phyloP scores from a whole-genome alignment of 2,113 vertebrate species.

The Sebastes fasciatus region DNA sequence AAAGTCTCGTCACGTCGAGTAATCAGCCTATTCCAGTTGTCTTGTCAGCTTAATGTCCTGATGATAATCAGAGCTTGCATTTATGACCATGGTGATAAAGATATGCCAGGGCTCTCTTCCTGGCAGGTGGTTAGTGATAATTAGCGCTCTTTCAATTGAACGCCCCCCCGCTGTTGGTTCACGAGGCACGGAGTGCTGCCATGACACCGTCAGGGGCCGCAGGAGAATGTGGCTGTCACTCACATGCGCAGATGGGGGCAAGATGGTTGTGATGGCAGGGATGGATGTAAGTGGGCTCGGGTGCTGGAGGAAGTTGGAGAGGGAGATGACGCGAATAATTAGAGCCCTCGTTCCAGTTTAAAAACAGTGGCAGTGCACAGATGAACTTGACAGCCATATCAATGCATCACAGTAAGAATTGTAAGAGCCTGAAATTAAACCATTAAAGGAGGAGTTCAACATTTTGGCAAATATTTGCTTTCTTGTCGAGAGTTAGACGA shows the following conservation, averaged over 20 bases:
- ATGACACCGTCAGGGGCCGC: constrained; percentile 45
- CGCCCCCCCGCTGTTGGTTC: constrained; percentile 64
- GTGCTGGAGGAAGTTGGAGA: constrained; percentile 26
- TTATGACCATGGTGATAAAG: constrained; percentile 65
- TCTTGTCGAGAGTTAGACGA: background rate
- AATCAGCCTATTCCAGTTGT: constrained; percentile 66
- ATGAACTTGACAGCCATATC: constrained; percentile 34
- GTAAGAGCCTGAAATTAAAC: background rate
- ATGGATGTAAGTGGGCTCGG: constrained; percentile 36
- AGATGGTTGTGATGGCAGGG: constrained; percentile 35
- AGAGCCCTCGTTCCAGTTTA: constrained; percentile 15
- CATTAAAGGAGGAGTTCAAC: background rate
- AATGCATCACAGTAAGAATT: background rate
- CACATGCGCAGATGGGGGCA: constrained; percentile 42
- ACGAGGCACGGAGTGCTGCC: constrained; percentile 72
- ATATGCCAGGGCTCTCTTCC: constrained; percentile 61
- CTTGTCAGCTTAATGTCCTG: constrained; percentile 57
- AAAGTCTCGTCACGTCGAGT: constrained; percentile 39
- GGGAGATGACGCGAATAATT: constrained; percentile 14
- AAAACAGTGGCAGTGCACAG: constrained; percentile 11
- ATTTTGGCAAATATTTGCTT: background rate
- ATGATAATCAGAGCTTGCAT: constrained; percentile 63
- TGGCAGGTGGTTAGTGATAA: constrained; percentile 75
- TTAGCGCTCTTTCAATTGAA: constrained; percentile 70
- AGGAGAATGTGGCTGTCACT: constrained; percentile 66